Evolutionary conservation across 2,888 invertebrate species (phyloP).

Genomic region (Tortricodes alternella): DNA sequence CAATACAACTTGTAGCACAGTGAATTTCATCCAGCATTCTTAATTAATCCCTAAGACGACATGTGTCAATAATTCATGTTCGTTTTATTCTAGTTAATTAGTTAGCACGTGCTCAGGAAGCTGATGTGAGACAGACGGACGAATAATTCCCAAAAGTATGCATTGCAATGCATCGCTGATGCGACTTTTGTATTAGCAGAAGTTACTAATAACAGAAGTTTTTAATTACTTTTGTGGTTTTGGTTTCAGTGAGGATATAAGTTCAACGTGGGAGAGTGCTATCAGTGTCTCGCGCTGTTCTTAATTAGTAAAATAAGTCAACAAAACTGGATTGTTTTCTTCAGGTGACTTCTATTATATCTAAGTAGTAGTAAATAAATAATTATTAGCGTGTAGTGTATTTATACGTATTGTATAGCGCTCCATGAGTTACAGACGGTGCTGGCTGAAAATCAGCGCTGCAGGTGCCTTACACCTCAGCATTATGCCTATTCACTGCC

Average conservation of each 20-base stretch:
- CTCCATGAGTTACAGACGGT: too few relatives aligned
- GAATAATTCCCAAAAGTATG: conserved; percentile 4
- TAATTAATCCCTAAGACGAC: too few relatives aligned
- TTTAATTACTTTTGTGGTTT: conserved; percentile 14
- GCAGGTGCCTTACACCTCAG: too few relatives aligned
- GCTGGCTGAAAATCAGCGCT: too few relatives aligned
- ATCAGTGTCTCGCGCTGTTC: background rate
- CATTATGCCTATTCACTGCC: too few relatives aligned
- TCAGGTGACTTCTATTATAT: background rate
- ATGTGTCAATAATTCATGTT: background rate
- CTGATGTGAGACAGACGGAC: conserved; percentile 17
- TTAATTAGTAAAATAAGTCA: background rate
- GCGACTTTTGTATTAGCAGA: conserved; percentile 12
- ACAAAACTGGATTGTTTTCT: background rate
- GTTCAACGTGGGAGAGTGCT: background rate
- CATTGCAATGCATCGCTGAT: conserved; percentile 21
- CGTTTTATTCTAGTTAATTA: background rate
- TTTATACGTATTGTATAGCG: too few relatives aligned
- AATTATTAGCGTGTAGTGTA: background rate
- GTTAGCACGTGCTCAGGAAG: background rate
- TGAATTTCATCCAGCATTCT: too few relatives aligned
- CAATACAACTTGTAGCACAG: too few relatives aligned
- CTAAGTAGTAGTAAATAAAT: background rate
- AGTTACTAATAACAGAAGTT: conserved; percentile 25
- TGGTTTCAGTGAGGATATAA: conserved; percentile 1